A percentile compares a stretch with the other conserved stretches of the same genome.
These are phyloP conservation scores for Marcusenius ussheri DNA, from an alignment of 2,113 vertebrate species.

Conservation along the genomic window DNA sequence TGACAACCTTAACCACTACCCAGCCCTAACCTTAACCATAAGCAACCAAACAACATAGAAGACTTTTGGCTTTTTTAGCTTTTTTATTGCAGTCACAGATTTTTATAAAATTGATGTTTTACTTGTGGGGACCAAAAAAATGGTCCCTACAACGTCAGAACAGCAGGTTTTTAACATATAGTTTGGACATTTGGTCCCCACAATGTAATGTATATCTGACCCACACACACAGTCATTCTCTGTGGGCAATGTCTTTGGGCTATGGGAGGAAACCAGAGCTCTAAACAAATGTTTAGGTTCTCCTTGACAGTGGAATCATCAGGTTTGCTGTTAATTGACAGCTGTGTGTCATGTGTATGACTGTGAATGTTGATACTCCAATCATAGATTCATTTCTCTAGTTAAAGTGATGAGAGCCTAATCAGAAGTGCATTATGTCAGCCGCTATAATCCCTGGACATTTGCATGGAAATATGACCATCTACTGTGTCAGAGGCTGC, in stretches of 20 bases:
- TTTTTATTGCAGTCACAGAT: too few relatives aligned
- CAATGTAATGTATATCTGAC: background rate
- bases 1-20: too few relatives aligned
- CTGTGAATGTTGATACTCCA: background rate
- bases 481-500: background rate
- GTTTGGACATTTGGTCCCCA: too few relatives aligned
- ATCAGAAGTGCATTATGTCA: background rate
- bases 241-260: background rate
- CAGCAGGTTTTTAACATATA: too few relatives aligned
- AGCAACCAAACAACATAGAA: too few relatives aligned
- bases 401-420: background rate
- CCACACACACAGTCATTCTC: background rate
- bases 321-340: background rate
- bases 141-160: too few relatives aligned
- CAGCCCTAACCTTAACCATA: too few relatives aligned
- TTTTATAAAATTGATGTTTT: too few relatives aligned
- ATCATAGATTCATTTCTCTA: background rate
- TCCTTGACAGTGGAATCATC: background rate
- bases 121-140: too few relatives aligned
- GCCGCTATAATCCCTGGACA: background rate
- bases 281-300: background rate
- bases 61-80: too few relatives aligned
- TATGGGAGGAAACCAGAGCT: background rate
- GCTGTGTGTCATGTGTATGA: too few relatives aligned
- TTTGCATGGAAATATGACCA: background rate